Evolutionary conservation across 2,888 invertebrate genomes (phyloP).

Genomic region (Microdon myrmicae): DNA sequence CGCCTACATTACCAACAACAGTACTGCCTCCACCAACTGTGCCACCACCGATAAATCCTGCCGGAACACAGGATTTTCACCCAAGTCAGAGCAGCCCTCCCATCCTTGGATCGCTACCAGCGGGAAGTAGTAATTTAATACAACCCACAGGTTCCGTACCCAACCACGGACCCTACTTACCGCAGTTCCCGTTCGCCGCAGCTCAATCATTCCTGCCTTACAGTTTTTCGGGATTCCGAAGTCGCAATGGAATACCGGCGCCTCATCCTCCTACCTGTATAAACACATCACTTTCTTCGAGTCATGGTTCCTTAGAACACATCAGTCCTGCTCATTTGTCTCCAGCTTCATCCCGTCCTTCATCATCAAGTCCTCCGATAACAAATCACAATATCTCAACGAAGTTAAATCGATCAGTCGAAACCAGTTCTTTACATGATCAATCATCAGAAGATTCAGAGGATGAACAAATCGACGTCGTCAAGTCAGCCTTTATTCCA

Average conservation of each 20-base stretch:
- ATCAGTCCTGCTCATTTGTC: conserved; percentile 61
- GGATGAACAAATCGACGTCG: conserved; percentile 80
- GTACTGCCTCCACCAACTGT: conserved; percentile 50
- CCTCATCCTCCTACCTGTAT: conserved; percentile 33
- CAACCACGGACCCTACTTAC: conserved; percentile 67
- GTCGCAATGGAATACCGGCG: conserved; percentile 55
- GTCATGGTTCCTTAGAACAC: conserved; percentile 59
- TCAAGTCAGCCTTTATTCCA: conserved; percentile 79
- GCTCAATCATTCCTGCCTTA: conserved; percentile 71
- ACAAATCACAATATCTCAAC: conserved; percentile 52
- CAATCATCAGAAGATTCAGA: conserved; percentile 73
- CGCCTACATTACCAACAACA: conserved; percentile 66
- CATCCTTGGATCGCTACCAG: conserved; percentile 36
- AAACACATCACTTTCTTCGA: conserved; percentile 54
- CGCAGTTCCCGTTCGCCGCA: conserved; percentile 70
- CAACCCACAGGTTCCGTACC: conserved; percentile 67
- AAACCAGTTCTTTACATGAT: conserved; percentile 72
- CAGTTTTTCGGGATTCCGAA: conserved; percentile 67
- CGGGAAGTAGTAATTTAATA: conserved; percentile 62
- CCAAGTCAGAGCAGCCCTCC: conserved; percentile 55
- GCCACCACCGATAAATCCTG: conserved; percentile 53
- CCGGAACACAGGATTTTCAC: conserved; percentile 51
- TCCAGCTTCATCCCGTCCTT: conserved; percentile 65
- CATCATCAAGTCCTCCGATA: conserved; percentile 62
- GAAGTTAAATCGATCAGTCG: conserved; percentile 70